Evolutionary conservation across 2,888 invertebrate species (phyloP).

Genomic region (Ornithoptera alexandrae): DNA sequence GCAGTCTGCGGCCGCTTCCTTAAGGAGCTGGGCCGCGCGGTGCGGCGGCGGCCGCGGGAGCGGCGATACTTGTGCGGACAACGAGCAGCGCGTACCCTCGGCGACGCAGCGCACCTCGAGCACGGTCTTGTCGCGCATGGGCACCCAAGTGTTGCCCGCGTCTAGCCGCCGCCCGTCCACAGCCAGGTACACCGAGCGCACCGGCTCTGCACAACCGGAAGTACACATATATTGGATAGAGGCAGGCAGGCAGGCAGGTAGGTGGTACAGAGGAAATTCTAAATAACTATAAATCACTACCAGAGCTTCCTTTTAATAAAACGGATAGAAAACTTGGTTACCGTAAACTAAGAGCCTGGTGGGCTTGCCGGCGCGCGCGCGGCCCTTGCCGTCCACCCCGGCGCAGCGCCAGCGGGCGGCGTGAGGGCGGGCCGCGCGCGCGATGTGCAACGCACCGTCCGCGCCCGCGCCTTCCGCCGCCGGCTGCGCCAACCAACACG

Average conservation of each 20-base stretch:
- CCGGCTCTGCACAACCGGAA: conserved; percentile 81
- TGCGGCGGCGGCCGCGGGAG: too few relatives aligned
- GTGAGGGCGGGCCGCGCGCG: conserved; percentile 77
- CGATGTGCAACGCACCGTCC: conserved; percentile 51
- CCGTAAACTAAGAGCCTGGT: conserved; percentile 63
- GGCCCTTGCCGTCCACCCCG: conserved; percentile 82
- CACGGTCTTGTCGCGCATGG: conserved; percentile 91
- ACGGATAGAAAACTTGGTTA: conserved; percentile 9
- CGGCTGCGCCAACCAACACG: background rate
- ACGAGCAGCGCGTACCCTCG: conserved; percentile 84
- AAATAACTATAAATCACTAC: too few relatives aligned
- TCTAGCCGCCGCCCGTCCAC: conserved; percentile 92
- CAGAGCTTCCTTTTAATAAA: too few relatives aligned
- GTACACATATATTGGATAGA: background rate
- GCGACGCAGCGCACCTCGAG: conserved; percentile 91
- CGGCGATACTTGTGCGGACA: conserved; percentile 60
- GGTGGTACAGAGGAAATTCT: background rate
- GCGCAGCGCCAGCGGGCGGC: conserved; percentile 87
- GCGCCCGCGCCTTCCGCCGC: conserved; percentile 17
- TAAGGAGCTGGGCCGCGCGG: too few relatives aligned
- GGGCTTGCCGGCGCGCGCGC: conserved; percentile 78
- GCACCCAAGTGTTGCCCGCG: conserved; percentile 92
- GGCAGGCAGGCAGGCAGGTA: background rate
- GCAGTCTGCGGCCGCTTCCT: too few relatives aligned
- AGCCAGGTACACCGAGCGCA: conserved; percentile 90